phyloP scores from a whole-genome alignment of 2,888 invertebrate genomes.

The Strigamia transsilvanica region DNA sequence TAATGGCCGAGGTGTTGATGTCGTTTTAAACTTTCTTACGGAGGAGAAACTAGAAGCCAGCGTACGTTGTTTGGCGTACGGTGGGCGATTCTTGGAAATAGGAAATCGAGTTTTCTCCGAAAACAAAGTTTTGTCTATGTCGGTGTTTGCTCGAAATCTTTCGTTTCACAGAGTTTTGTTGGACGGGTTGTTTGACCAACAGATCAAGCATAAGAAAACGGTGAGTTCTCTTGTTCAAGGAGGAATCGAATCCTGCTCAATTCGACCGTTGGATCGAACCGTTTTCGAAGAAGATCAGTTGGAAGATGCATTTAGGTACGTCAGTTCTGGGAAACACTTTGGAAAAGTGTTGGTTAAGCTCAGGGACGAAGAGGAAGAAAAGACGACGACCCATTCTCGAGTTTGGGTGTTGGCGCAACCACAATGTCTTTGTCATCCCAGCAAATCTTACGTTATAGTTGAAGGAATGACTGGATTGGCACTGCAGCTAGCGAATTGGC shows the following conservation, averaged over 20 bases:
- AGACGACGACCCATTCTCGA: conserved; percentile 57
- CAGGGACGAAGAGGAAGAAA: conserved; percentile 61
- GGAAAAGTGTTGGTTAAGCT: conserved; percentile 90
- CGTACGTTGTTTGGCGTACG: conserved; percentile 86
- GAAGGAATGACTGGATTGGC: conserved; percentile 69
- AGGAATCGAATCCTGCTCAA: conserved; percentile 87
- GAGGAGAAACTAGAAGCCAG: conserved; percentile 94
- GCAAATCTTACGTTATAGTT: conserved; percentile 55
- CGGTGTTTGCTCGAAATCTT: conserved; percentile 92
- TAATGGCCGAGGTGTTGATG: conserved; percentile 82
- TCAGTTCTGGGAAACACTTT: conserved; percentile 97
- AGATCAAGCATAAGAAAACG: conserved; percentile 74
- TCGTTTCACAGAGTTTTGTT: conserved; percentile 96
- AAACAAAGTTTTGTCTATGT: conserved; percentile 85
- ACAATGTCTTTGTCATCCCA: conserved; percentile 65
- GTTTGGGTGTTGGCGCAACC: conserved; percentile 63
- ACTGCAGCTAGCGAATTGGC: conserved; percentile 65
- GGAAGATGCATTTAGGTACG: conserved; percentile 90
- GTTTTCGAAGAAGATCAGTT: conserved; percentile 86
- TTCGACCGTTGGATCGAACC: conserved; percentile 86
- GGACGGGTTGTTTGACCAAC: conserved; percentile 86
- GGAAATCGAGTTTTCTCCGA: conserved; percentile 96
- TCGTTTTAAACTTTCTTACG: conserved; percentile 95
- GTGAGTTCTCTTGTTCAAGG: conserved; percentile 81
- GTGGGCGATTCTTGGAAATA: conserved; percentile 96